Evolutionary conservation across 2,113 vertebrate species (phyloP).

Genomic region (Chascanopsetta lugubris): DNA sequence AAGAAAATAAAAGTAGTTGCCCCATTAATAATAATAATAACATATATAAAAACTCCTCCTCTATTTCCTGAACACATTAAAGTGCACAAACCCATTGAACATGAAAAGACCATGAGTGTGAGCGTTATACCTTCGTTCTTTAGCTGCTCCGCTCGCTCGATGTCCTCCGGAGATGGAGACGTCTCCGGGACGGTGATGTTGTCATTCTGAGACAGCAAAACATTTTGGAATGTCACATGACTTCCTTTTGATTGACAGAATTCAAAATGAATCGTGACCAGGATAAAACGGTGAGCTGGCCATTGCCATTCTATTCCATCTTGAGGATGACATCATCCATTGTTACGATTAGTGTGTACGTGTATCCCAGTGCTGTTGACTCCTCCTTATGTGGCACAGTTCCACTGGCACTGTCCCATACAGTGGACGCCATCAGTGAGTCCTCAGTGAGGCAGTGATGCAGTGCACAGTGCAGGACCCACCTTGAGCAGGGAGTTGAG

Average conservation of each 20-base stretch:
- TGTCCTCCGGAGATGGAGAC: constrained; percentile 83
- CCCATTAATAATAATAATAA: background rate
- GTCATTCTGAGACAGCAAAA: constrained; percentile 83
- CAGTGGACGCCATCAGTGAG: background rate
- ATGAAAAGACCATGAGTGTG: background rate
- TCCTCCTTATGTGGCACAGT: too few relatives aligned
- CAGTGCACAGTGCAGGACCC: constrained; percentile 27
- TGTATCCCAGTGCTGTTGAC: too few relatives aligned
- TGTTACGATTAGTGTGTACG: too few relatives aligned
- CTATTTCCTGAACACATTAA: background rate
- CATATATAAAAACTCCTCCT: background rate
- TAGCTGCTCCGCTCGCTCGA: constrained; percentile 91
- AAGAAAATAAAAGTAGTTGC: too few relatives aligned
- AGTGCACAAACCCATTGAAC: background rate
- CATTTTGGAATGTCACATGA: too few relatives aligned
- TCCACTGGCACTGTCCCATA: too few relatives aligned
- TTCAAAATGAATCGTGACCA: too few relatives aligned
- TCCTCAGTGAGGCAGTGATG: too few relatives aligned
- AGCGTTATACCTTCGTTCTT: constrained; percentile 91
- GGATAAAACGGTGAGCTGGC: too few relatives aligned
- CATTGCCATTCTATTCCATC: too few relatives aligned
- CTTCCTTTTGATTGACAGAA: too few relatives aligned
- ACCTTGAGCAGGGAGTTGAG: constrained; percentile 91
- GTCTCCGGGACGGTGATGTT: constrained; percentile 83
- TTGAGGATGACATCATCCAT: too few relatives aligned